Evolutionary conservation across 2,888 invertebrate species (phyloP).

Genomic region (Meghimatium bilineatum): DNA sequence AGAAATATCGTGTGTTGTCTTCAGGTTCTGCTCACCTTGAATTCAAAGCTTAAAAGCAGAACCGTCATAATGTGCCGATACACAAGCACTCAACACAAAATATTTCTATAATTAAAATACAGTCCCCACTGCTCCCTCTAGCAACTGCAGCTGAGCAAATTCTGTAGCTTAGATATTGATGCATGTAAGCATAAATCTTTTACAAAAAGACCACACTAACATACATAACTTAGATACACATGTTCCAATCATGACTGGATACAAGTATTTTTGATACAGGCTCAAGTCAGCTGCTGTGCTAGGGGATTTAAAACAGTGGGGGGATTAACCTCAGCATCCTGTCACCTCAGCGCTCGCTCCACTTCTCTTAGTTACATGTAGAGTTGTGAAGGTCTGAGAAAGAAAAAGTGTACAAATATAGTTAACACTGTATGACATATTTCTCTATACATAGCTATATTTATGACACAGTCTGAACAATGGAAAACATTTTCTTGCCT

Average conservation of each 20-base stretch:
- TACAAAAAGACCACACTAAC: background rate
- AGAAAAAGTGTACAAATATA: background rate
- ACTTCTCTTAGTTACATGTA: slow-evolving; percentile 92
- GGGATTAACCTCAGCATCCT: slow-evolving; percentile 93
- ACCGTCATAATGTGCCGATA: slow-evolving; percentile 59
- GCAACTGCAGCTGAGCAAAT: background rate
- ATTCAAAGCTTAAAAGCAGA: slow-evolving; percentile 58
- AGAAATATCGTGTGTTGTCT: slow-evolving; percentile 6
- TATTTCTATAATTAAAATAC: slow-evolving; percentile 12
- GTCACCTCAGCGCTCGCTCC: slow-evolving; percentile 91
- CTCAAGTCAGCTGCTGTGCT: slow-evolving; percentile 38
- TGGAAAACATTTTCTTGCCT: too few relatives aligned
- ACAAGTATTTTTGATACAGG: too few relatives aligned
- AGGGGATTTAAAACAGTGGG: slow-evolving; percentile 62
- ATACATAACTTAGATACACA: background rate
- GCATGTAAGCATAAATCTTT: background rate
- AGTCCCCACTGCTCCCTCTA: slow-evolving; percentile 36
- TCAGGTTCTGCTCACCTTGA: slow-evolving; percentile 58
- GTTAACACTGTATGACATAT: too few relatives aligned
- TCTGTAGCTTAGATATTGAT: background rate
- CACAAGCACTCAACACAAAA: slow-evolving; percentile 27
- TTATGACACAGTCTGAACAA: too few relatives aligned
- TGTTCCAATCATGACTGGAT: background rate
- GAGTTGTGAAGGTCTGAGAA: slow-evolving; percentile 86
- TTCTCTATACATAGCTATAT: too few relatives aligned